These are phyloP conservation scores for Drosophila trapezifrons DNA, from an alignment of 1,140 invertebrate species.

Conservation along the genomic window DNA sequence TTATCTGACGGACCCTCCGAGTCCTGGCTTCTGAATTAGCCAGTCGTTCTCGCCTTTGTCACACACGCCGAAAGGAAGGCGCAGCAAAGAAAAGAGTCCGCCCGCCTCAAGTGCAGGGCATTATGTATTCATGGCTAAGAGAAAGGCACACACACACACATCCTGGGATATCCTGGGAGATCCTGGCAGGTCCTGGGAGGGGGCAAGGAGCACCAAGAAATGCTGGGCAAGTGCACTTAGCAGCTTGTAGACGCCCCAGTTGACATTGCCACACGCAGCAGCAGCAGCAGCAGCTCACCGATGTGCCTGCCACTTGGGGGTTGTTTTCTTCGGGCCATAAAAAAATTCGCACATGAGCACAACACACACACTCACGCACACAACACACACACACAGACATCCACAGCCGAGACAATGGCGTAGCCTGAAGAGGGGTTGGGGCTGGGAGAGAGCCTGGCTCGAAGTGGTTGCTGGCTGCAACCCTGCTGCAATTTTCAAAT, in stretches of 20 bases:
- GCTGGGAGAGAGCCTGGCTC: constrained; percentile 22
- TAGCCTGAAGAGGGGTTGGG: constrained; percentile 1
- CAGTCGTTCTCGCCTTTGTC: constrained; percentile 59
- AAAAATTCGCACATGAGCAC: constrained; percentile 76
- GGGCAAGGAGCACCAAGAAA: constrained; percentile 47
- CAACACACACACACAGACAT: constrained; percentile 2
- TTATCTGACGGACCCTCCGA: constrained; percentile 61
- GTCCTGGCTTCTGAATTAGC: constrained; percentile 72
- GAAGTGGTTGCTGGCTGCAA: constrained; percentile 60
- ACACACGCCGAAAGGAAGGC: constrained; percentile 18
- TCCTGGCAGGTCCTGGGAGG: not conserved
- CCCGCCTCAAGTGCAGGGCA: constrained; percentile 77
- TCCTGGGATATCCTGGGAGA: too few relatives aligned
- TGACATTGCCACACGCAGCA: constrained; percentile 68
- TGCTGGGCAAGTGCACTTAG: constrained; percentile 79
- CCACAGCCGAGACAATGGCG: constrained; percentile 64
- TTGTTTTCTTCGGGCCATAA: constrained; percentile 74
- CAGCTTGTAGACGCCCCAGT: constrained; percentile 80
- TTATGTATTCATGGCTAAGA: constrained; percentile 75
- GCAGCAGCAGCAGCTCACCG: constrained; percentile 5
- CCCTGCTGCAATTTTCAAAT: constrained; percentile 78
- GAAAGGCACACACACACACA: constrained; percentile 18
- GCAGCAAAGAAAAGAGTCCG: constrained; percentile 22
- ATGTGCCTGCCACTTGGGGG: constrained; percentile 66
- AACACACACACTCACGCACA: constrained; percentile 39